phyloP scores from a whole-genome alignment of 2,113 vertebrate genomes.

The Takifugu flavidus region DNA sequence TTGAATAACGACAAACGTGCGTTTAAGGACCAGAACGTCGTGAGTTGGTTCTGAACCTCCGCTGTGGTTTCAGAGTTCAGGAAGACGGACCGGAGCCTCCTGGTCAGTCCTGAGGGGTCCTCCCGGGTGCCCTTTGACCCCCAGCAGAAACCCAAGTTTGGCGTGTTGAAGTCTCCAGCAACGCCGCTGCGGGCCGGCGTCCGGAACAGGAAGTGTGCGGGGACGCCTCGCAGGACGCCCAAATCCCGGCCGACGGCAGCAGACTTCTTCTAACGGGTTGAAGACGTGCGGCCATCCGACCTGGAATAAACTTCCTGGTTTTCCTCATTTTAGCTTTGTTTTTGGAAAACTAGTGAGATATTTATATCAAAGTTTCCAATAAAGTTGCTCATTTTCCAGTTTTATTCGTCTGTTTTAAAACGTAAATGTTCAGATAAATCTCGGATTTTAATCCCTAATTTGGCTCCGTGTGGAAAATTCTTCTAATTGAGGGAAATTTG shows the following conservation, averaged over 20 bases:
- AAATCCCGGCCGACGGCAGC: constrained; percentile 32
- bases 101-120: constrained; percentile 84
- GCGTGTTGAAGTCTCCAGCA: constrained; percentile 83
- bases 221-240: not conserved
- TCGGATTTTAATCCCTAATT: too few relatives aligned
- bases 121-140: constrained; percentile 92
- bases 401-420: not conserved
- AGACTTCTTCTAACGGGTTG: constrained; percentile 67
- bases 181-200: not conserved
- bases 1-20: too few relatives aligned
- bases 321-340: not conserved
- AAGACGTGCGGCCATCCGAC: not conserved
- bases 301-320: not conserved
- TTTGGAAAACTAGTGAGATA: not conserved
- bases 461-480: too few relatives aligned
- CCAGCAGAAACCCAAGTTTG: constrained; percentile 81
- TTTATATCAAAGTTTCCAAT: not conserved
- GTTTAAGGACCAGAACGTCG: too few relatives aligned
- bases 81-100: constrained; percentile 87
- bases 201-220: constrained; percentile 1
- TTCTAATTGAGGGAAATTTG: too few relatives aligned
- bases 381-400: constrained; percentile 18
- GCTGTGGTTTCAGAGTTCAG: constrained; percentile 80
- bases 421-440: too few relatives aligned
- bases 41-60: too few relatives aligned